Evolutionary conservation across 1,140 invertebrate genomes (phyloP).

Genomic region (Drosophila parabipectinata): DNA sequence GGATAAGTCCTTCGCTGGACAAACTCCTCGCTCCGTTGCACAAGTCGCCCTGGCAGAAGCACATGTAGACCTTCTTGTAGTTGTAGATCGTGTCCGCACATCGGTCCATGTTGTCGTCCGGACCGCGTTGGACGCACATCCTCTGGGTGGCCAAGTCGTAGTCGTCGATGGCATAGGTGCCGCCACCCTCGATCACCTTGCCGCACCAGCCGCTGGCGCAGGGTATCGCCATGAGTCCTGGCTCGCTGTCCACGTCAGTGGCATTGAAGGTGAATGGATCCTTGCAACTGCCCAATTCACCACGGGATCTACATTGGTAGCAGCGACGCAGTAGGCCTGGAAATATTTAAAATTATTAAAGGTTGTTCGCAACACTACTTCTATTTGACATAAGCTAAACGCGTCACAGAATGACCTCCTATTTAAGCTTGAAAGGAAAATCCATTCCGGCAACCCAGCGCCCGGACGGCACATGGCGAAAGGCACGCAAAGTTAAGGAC

Average conservation of each 20-base stretch:
- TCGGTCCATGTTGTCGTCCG: slow-evolving; percentile 93
- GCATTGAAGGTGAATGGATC: slow-evolving; percentile 93
- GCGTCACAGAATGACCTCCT: too few relatives aligned
- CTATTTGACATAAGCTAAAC: too few relatives aligned
- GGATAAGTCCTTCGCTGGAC: neutral
- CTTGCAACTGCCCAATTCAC: slow-evolving; percentile 93
- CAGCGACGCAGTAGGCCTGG: slow-evolving; percentile 88
- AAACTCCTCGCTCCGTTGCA: slow-evolving; percentile 87
- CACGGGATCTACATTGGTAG: slow-evolving; percentile 92
- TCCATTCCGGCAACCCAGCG: slow-evolving; percentile 97
- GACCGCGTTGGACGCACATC: slow-evolving; percentile 93
- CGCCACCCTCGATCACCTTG: slow-evolving; percentile 93
- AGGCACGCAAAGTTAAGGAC: slow-evolving; percentile 96
- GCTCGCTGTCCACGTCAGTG: slow-evolving; percentile 88
- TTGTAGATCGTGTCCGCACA: slow-evolving; percentile 93
- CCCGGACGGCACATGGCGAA: slow-evolving; percentile 99
- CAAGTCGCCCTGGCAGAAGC: slow-evolving; percentile 95
- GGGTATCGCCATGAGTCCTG: slow-evolving; percentile 90
- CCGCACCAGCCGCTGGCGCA: slow-evolving; percentile 97
- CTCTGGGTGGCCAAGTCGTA: slow-evolving; percentile 94
- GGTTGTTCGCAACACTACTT: neutral
- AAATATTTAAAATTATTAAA: neutral
- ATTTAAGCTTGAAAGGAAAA: slow-evolving; percentile 85
- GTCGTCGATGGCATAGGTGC: slow-evolving; percentile 89
- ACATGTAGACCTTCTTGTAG: slow-evolving; percentile 93